Base-by-base conservation (phyloP, 2,797 vertebrate species). In the Sebastes hopkinsi region DNA sequence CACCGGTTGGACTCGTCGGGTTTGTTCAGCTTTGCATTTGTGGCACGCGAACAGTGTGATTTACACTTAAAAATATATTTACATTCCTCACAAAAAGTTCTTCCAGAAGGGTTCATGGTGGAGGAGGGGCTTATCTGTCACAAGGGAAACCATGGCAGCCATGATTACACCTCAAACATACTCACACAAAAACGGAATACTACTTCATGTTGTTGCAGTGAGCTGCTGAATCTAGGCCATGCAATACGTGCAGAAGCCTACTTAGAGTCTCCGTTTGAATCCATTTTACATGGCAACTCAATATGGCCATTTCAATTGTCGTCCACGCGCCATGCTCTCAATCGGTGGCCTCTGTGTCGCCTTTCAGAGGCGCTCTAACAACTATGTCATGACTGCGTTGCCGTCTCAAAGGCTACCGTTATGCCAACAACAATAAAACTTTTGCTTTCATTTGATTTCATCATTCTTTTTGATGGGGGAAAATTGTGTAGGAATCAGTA, bases 361-460 rank as follows among this genome's bases (percentile, higher is more conserved):
- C 65, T 78, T 34, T 59, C 42, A 67, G 46, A 80, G 71, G 67
- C 52, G 4, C 42, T 74, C 50, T 29, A 80, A 84, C 62, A 81
- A 83, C 75, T 83, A 72, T 61, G 36, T 80, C 78, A 90, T 83
- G 36, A 75, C 79, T 69, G 77, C 64, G 80, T 36, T 54, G 75
- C 75, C 38, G 56, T 77, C 80, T 69, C 74, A 82, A 32, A 75
- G 46, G 68, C 71, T 4, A 13, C 75, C 36, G 64, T 61, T 72
- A 50, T 54, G 50, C 68, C 79, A 76, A 58, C 81, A 79, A 90
- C 90, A 90, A 87, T 83, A 82, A 75, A 74, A 73, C 67, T 79
- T 82, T 69, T 75, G 67, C 81, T 92, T 88, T 89, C 82, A 77
- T 87, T 85, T 81, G 71, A 87, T 92, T 93, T 92, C 84, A 92